A percentile compares a stretch with the other conserved stretches of the same genome.
Conservation (phyloP, 2,888 invertebrate species). For the Metopia argyrocephala region DNA sequence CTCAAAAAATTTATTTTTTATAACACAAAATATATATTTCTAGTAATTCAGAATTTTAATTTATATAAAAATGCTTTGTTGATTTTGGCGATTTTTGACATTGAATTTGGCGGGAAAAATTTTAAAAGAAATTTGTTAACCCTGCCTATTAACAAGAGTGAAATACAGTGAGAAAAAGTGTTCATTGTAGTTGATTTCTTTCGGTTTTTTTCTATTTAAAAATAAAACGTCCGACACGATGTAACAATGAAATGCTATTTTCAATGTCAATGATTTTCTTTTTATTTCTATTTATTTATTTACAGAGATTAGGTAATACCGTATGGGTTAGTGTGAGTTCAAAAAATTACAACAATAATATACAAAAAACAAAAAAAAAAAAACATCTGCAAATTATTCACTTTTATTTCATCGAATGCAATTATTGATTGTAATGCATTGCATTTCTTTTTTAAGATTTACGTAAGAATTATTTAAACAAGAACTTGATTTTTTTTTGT, state of each 20-base stretch:
- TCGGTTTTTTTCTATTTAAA: slow-evolving; percentile 19
- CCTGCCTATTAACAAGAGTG: not conserved
- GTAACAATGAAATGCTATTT: slow-evolving; percentile 50
- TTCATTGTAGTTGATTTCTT: not conserved
- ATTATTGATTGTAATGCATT: not conserved
- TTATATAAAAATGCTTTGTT: too few relatives aligned
- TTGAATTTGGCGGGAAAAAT: too few relatives aligned
- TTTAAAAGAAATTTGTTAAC: too few relatives aligned
- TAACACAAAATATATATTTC: too few relatives aligned
- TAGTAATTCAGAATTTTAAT: too few relatives aligned
- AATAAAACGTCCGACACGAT: slow-evolving; percentile 33
- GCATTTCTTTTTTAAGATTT: not conserved
- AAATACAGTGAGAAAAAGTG: not conserved
- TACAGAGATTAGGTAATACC: slow-evolving; percentile 39
- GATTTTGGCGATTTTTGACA: too few relatives aligned
- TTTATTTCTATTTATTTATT: not conserved
- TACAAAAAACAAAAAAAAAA: too few relatives aligned
- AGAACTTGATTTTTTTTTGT: not conserved
- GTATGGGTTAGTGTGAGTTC: not conserved
- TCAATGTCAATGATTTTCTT: slow-evolving; percentile 58
- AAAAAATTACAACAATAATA: too few relatives aligned
- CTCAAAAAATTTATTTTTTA: too few relatives aligned
- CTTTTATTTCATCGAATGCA: slow-evolving; percentile 36
- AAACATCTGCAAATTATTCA: slow-evolving; percentile 3
- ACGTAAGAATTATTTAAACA: not conserved